phyloP scores from a whole-genome alignment of 1,140 invertebrate species.

The Eriosoma lanigerum region DNA sequence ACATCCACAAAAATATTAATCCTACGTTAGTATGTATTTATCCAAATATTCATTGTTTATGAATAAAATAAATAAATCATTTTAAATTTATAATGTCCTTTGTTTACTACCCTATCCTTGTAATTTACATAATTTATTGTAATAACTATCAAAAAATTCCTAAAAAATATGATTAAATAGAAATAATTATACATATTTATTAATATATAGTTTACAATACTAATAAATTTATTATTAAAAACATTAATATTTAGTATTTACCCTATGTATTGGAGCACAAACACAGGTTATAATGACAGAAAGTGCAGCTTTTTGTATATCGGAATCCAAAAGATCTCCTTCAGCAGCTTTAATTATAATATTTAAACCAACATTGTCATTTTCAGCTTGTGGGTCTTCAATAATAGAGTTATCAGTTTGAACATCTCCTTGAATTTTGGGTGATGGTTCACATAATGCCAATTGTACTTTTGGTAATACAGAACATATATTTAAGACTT shows the following conservation, averaged over 20 bases:
- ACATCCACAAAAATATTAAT: too few species aligned
- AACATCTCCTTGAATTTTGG: neutral
- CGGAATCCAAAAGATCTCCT: conserved; percentile 83
- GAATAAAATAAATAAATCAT: too few species aligned
- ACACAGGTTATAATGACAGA: conserved; percentile 89
- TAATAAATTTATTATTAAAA: neutral
- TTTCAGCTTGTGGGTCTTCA: conserved; percentile 62
- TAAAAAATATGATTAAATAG: too few species aligned
- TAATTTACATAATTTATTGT: too few species aligned
- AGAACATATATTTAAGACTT: conserved; percentile 86
- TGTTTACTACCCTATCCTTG: too few species aligned
- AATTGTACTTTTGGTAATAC: conserved; percentile 86
- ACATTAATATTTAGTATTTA: conserved; percentile 59
- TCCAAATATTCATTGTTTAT: too few species aligned
- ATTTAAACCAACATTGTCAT: conserved; percentile 68
- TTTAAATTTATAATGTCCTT: too few species aligned
- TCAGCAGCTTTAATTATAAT: conserved; percentile 77
- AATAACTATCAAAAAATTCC: too few species aligned
- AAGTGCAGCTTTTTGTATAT: conserved; percentile 88
- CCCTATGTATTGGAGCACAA: conserved; percentile 83
- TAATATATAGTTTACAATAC: neutral
- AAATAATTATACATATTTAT: too few species aligned
- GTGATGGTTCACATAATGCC: conserved; percentile 64
- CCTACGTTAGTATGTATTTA: too few species aligned
- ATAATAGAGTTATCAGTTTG: conserved; percentile 69